Evolutionary conservation across 2,113 vertebrate genomes (phyloP), one percentile per base, ranked within the genome.

Genomic region (Coracopsis vasa): DNA sequence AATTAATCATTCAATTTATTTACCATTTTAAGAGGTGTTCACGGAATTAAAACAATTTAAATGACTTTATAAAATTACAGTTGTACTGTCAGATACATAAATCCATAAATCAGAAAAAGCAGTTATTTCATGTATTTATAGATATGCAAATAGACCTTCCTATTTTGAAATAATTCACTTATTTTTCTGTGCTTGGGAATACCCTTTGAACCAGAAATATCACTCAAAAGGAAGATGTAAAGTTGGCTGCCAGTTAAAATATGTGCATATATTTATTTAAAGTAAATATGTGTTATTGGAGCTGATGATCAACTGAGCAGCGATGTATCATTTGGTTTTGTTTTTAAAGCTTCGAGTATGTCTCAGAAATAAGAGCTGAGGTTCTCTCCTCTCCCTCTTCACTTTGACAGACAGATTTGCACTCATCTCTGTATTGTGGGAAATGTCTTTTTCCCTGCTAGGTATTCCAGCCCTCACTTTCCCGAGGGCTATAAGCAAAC

Each of bases 401-500:
- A 0, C n/a, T 44, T 21, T 7, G 29, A 16, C 65, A 66, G 39
- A 1, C 18, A 60, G n/a, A 33, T 41, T 12, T 29, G 70, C 29
- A 18, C 58, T 11, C 33, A 64, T 5, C 17, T 24, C 45, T 78
- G 28, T 4, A 5, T 10, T 21, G 29, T 20, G 28, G 69, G 67
- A 31, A 78, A 25, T 44, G 15, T 18, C 21, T 7, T 16, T 60
- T 88, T 23, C 16, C 51, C 45, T 25, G 2, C 27, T 29, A 25
- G 17, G 1, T 20, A 3, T 78, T 16, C 60, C 45, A 41, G 42
- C 14, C 29, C 37, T 37, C 12, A 3, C 13, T 33, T 24, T 7
- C 10, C 47, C 0, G 0, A 37, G 42, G 39, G 6, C 45, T 19
- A 10, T 5, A 5, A 42, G 25, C 41, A 39, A n/a, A 45, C 1